phyloP scores from a whole-genome alignment of 2,888 invertebrate species.

The Tetheella fluctuosa region DNA sequence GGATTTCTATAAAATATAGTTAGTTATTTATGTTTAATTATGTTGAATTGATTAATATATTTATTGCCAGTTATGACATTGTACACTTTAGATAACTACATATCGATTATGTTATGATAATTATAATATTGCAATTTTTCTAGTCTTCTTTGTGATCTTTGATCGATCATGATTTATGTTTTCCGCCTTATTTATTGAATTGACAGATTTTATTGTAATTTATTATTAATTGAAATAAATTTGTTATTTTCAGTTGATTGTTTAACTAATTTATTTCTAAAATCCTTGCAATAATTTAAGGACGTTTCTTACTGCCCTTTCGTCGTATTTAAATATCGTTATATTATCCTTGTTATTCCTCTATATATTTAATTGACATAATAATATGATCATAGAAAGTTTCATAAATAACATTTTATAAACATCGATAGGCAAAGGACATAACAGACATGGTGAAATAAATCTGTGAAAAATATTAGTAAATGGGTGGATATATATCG shows the following conservation, averaged over 20 bases:
- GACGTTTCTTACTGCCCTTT: too few relatives aligned
- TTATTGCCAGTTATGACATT: neutral
- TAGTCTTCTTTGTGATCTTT: slow-evolving; percentile 1
- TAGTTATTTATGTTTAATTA: neutral
- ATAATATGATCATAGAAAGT: too few relatives aligned
- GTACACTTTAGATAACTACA: slow-evolving; percentile 13
- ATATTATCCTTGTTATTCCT: too few relatives aligned
- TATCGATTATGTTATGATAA: slow-evolving; percentile 8
- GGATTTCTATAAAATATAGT: neutral
- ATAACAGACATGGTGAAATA: too few relatives aligned
- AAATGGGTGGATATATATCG: neutral
- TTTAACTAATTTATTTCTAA: neutral
- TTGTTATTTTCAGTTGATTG: neutral
- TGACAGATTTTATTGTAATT: neutral
- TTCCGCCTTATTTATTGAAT: neutral
- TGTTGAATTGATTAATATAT: neutral
- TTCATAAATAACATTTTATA: too few relatives aligned
- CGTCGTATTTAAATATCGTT: too few relatives aligned
- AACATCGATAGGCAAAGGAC: too few relatives aligned
- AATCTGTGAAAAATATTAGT: neutral
- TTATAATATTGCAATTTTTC: slow-evolving; percentile 10
- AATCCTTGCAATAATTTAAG: too few relatives aligned
- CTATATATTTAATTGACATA: too few relatives aligned
- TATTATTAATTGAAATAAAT: slow-evolving; percentile 1
- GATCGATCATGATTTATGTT: neutral